Conservation (phyloP, 2,113 vertebrate genomes). For the Poicephalus meyeri region DNA sequence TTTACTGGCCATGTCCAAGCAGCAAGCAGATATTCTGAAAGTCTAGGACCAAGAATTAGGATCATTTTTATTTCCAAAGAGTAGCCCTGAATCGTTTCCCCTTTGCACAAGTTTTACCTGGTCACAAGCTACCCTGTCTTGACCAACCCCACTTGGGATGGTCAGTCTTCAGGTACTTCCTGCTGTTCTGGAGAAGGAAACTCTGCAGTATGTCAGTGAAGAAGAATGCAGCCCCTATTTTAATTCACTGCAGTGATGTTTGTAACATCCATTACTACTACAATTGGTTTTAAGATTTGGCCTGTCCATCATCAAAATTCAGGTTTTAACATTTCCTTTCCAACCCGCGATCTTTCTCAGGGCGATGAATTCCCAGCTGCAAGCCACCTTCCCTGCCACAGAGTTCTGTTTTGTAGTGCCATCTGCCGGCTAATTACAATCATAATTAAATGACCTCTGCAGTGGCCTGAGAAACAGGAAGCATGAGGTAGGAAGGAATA, state of each 20-base stretch:
- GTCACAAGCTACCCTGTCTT: neutral
- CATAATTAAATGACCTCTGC: neutral
- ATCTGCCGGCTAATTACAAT: slow-evolving; percentile 10
- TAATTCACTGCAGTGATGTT: neutral
- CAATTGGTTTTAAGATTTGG: neutral
- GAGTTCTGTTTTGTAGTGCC: neutral
- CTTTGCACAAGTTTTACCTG: neutral
- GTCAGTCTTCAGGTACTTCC: neutral
- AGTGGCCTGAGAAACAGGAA: neutral
- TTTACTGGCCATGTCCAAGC: neutral
- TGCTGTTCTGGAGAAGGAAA: neutral
- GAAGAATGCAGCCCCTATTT: neutral
- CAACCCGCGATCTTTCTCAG: neutral
- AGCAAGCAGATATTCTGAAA: neutral
- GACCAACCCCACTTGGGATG: neutral
- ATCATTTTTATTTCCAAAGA: neutral
- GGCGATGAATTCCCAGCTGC: neutral
- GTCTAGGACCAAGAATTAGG: neutral
- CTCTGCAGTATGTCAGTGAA: neutral
- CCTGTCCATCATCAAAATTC: neutral
- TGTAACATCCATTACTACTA: neutral
- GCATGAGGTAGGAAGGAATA: neutral
- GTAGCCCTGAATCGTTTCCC: neutral
- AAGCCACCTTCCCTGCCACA: neutral
- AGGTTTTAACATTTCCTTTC: neutral